Evolutionary conservation across 2,797 vertebrate species (phyloP), one percentile per base, ranked within the genome.

Genomic region (Pelodytes ibericus): DNA sequence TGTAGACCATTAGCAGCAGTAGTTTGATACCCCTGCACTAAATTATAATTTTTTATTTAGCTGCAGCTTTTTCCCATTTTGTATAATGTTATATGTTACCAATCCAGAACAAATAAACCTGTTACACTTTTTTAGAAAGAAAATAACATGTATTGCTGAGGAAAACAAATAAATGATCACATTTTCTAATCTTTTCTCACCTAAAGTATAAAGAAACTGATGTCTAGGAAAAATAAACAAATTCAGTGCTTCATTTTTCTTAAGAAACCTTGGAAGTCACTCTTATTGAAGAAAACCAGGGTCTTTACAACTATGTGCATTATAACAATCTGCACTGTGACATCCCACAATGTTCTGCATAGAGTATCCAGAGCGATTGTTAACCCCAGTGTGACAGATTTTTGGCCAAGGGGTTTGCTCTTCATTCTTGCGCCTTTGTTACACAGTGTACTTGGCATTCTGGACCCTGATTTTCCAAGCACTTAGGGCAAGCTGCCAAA

Each of bases 391-490:
- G 72, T 71, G 88, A 87, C 81, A 79, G 69, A 68, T 84, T 81
- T 77, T 85, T 86, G 85, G 84, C 85, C 80, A 66, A 27, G 75
- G 61, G 71, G 81, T 70, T 76, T 77, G 80, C 85, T 79, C 82
- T 72, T 81, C 80, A 81, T 79, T 79, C 82, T 73, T 71, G 59
- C 71, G 72, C 80, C 80, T 86, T 82, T 85, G 81, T 83, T 82
- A 81, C 82, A 85, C 79, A 80, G 80, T 85, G 81, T 74, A 74
- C 82, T 86, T 87, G 80, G 83, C 82, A 77, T 74, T 30, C 65
- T 71, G 61, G 47, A 72, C 59, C 77, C 74, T 75, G 36, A 78
- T 85, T 86, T 86, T 82, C 82, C 85, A 84, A 75, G 81, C 80
- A 75, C 65, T 74, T 72, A 82, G 73, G 80, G 83, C 80, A 82